Evolutionary conservation across 2,113 vertebrate species (phyloP), one percentile per base, ranked within the genome.

Genomic region (Hylia prasina): DNA sequence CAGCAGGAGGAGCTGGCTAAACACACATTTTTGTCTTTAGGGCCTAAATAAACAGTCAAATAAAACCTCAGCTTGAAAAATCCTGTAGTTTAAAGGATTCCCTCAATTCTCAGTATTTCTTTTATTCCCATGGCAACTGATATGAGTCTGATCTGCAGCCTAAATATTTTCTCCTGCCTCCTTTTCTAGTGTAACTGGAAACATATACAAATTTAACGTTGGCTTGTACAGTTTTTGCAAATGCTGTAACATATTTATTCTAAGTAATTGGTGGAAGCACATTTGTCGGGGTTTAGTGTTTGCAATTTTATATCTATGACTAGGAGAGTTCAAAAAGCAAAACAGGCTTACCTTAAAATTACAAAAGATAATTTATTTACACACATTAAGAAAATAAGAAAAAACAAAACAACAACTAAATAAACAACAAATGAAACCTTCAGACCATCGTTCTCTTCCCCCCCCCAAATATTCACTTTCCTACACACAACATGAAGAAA

Each of bases 1-100:
- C 94, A 97, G 94, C 88, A 97, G 93, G 96, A 97, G 93, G 93
- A 96, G 94, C 88, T 96, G 93, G 90, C 93, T 97, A 96, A 95
- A 90, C 56, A 27, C 87, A 92, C 31, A 83, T 66, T 94, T 93
- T 95, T 90, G 76, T 91, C 71, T 95, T 96, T 89, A 78, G 60
- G 72, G 92, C 93, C 90, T 96, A 95, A 94, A 90, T 57, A 97
- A 97, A 96, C 82, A 95, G 37, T 78, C 64, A 90, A 96, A 90
- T 75, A 92, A 96, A 92, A 86, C n/a, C 33, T 71, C 60, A 90
- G 13, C 81, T 88, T 70, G 15, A 81, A 90, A 96, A 88, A 83
- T 66, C 51, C 69, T 37, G 60, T 56, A 70, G 54, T 94, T 93
- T 92, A 94, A 93, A 96, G 91, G 94, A 93, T 96, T 94, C 93